Evolutionary conservation across 1,140 invertebrate genomes (phyloP), one percentile per base, ranked within the genome.

Genomic region (Harlomillsia oculata): DNA sequence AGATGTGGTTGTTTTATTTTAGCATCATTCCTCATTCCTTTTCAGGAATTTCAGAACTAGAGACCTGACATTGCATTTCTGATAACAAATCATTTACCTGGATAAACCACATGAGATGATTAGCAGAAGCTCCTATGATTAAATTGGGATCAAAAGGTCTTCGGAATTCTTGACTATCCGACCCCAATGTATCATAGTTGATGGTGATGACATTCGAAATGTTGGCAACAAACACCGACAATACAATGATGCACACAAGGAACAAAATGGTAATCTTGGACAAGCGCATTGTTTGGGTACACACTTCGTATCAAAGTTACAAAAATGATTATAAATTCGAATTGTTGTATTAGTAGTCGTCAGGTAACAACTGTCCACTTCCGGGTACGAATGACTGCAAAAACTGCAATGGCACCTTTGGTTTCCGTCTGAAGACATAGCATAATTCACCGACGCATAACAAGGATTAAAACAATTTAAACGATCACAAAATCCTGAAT

Each of bases 21-120:
- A 34, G n/a, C n/a, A 37, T 52, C 16, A 59, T 36, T 51, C 39
- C 51, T 34, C 23, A 43, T 28, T 21, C 39, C 11, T 18, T 39
- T 26, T 9, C 18, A 14, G 36, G 16, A 8, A 39, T 37, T 29
- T 37, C 16, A 48, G 41, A 18, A 26, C 30, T 16, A 46, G 29
- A 25, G 50, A 21, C 16, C 18, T 41, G 28, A 56, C 34, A 57
- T 46, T 23, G 26, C 16, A 16, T 39, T 32, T 49, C 2, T 26
- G 6, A 46, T 28, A 43, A 18, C 30, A 9, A 52, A 50, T 39
- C 62, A 68, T 72, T 72, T 73, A 85, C 84, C 75, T 87, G 84
- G 62, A 87, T 66, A 74, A 87, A 86, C 83, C 83, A 85, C 49
- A 85, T 74, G 16, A 86, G 66, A 69, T 84, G 77, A 20, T 80